A percentile compares a stretch with the other conserved stretches of the same genome.
These are phyloP conservation scores for Lipophrys pholis DNA, from an alignment of 2,113 vertebrate species.

Conservation along the genomic window DNA sequence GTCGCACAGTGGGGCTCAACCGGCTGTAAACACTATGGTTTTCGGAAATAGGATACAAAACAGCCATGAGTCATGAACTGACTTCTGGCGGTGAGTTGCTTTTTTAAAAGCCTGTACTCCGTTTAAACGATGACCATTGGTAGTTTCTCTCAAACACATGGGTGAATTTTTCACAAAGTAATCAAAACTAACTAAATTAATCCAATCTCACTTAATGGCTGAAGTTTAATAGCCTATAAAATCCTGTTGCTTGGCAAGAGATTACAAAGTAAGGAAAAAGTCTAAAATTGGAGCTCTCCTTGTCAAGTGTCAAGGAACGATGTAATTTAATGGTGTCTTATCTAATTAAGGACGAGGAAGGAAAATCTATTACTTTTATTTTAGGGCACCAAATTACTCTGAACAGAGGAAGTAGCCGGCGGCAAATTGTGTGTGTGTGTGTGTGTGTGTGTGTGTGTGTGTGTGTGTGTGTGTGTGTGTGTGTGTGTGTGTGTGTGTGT, in stretches of 20 bases:
- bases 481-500: not conserved
- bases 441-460: constrained; percentile 16
- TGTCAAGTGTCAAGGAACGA: constrained; percentile 53
- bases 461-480: constrained; percentile 5
- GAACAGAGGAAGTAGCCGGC: constrained; percentile 23
- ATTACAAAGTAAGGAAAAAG: constrained; percentile 14
- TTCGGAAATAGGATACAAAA: not conserved
- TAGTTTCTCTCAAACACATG: not conserved
- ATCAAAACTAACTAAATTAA: not conserved
- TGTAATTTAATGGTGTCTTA: constrained; percentile 55
- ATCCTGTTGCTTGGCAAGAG: constrained; percentile 10
- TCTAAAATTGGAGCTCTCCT: constrained; percentile 38
- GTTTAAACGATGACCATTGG: not conserved
- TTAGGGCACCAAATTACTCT: constrained; percentile 8
- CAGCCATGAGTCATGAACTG: not conserved
- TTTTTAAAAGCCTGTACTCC: not conserved
- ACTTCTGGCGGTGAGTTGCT: not conserved
- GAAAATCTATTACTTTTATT: constrained; percentile 41
- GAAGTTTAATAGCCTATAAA: not conserved
- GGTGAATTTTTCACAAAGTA: constrained; percentile 1
- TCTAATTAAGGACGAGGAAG: constrained; percentile 43
- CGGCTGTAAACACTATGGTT: constrained; percentile 4
- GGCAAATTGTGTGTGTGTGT: constrained; percentile 16
- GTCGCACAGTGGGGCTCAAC: constrained; percentile 4
- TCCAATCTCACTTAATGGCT: not conserved